Percentiles rank a stretch among this genome's conserved stretches.
phyloP scores from a whole-genome alignment of 2,113 vertebrate species.

The Lepus americanus region DNA sequence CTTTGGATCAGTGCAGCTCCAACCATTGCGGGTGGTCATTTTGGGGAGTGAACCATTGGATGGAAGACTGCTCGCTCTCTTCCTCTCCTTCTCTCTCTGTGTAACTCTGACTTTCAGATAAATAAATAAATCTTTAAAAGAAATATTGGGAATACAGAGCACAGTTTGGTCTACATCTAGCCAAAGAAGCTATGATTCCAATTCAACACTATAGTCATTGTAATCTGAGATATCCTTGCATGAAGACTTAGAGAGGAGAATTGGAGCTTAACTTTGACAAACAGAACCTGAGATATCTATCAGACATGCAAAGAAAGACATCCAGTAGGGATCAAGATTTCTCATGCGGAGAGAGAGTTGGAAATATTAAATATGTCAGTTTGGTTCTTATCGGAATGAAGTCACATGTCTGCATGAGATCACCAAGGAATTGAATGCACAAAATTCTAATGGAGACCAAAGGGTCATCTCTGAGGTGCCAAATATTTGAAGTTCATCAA shows the following conservation, averaged over 20 bases:
- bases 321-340: background rate
- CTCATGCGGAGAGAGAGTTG: background rate
- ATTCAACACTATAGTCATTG: background rate
- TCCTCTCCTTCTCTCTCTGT: too few species aligned
- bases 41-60: too few species aligned
- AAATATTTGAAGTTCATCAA: background rate
- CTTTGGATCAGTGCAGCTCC: too few species aligned
- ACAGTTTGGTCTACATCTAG: background rate
- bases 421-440: background rate
- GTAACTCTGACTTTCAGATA: too few species aligned
- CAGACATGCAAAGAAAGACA: accelerated
- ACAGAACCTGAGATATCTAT: background rate
- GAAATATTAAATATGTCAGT: background rate
- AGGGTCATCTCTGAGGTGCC: background rate
- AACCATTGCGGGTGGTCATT: too few species aligned
- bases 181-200: background rate
- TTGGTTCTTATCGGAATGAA: background rate
- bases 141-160: background rate
- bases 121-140: too few species aligned
- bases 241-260: background rate
- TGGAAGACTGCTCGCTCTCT: too few species aligned
- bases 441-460: background rate
- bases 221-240: background rate
- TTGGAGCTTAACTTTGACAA: background rate
- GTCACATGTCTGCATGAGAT: background rate